Evolutionary conservation across 2,797 vertebrate species (phyloP), one percentile per base, ranked within the genome.

Genomic region (Alcedo atthis): DNA sequence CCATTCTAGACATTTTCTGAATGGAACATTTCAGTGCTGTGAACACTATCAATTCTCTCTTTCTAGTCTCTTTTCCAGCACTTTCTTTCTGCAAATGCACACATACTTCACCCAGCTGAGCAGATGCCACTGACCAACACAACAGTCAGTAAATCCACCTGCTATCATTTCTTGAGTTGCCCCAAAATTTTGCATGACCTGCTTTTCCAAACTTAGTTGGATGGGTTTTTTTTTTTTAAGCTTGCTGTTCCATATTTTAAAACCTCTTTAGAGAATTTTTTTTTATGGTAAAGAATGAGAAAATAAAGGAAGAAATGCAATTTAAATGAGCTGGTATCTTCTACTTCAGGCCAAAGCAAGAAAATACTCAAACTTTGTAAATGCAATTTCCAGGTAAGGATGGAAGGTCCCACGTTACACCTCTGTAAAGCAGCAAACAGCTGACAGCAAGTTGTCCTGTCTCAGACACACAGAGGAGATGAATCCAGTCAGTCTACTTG

Each of bases 401-500:
- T 25, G 37, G 83, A 91, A 77, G n/a, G 42, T n/a, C 53, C 58
- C 1, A 0, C 6, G 8, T 58, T 63, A 45, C 7, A 10, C 22
- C 45, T 58, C 66, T 63, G 49, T 40, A 75, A 68, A 70, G 24
- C 58, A 74, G 37, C 57, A 64, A 58, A 89, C 62, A 91, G 53
- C 64, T 57, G n/a, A 49, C 67, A 12, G 20, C 25, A 86, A 51
- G 40, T 48, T 35, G 40, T 58, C 79, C 35, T 43, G 7, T 80
- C 78, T 75, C 53, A 26, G 48, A 64, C n/a, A 68, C 85, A 37
- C 25, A 30, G 62, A 4, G 9, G 6, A n/a, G 87, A 68, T 80
- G 70, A 92, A 49, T 92, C 81, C n/a, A 54, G 93, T 8, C 20
- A 76, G 91, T 92, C 89, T 82, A 81, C 85, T 93, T 89, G 81